Percentiles rank a stretch among this genome's conserved stretches.
Conservation (phyloP, 2,113 vertebrate genomes). For the Telmatochromis sp. region DNA sequence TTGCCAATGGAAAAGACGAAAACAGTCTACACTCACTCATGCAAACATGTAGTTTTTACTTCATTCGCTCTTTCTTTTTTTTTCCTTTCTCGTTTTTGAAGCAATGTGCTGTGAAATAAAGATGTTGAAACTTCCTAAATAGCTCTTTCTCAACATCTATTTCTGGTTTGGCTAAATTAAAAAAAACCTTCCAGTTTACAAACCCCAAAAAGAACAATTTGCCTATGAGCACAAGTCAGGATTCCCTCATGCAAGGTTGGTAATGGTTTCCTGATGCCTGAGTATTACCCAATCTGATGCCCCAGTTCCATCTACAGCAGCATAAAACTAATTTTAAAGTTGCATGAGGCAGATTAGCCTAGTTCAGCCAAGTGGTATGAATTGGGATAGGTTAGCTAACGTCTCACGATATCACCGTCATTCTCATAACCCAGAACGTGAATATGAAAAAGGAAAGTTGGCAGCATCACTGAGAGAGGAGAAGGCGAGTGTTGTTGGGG, state of each 20-base stretch:
- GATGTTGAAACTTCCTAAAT: not conserved
- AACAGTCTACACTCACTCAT: not conserved
- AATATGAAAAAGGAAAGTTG: not conserved
- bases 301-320: slow-evolving; percentile 42
- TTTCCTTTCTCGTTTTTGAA: not conserved
- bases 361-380: slow-evolving; percentile 47
- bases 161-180: not conserved
- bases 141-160: not conserved
- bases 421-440: not conserved
- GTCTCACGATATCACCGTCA: not conserved
- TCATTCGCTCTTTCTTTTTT: not conserved
- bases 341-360: slow-evolving; percentile 59
- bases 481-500: not conserved
- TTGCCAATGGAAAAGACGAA: slow-evolving; percentile 15
- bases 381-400: slow-evolving; percentile 22
- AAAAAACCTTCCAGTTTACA: not conserved
- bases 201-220: not conserved
- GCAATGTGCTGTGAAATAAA: not conserved
- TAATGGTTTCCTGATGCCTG: slow-evolving; percentile 42
- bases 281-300: slow-evolving; percentile 20
- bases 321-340: slow-evolving; percentile 61
- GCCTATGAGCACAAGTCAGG: not conserved
- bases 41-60: not conserved
- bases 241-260: not conserved
- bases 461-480: not conserved